Evolutionary conservation across 2,888 invertebrate genomes (phyloP), one percentile per base, ranked within the genome.

Genomic region (Zelleria hepariella): DNA sequence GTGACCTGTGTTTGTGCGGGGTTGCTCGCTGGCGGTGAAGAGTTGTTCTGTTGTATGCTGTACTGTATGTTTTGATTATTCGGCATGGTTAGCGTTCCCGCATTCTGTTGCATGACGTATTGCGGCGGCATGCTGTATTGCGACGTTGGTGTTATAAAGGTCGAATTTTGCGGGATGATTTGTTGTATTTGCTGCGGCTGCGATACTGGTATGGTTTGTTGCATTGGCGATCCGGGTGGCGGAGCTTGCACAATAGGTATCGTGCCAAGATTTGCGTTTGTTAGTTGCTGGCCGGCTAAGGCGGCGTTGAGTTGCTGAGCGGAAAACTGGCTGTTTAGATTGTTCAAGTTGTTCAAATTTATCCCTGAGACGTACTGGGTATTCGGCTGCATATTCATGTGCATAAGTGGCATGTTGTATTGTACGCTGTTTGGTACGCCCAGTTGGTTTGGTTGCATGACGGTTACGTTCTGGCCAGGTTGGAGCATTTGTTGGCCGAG

Each of bases 251-350:
- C 85, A 52, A 88, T 82, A 0, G 87, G 87, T 32, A 87, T 86
- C 0, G 78, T 72, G 1, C 85, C 84, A 26, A 86, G 61, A 59
- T 80, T 84, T 1, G 74, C 78, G 61, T 80, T 82, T 0, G 70
- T 63, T 10, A 87, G 61, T 58, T 86, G 86, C 58, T 86, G 86
- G 0, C 82, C 77, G 1, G 83, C 81, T 18, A 88, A 65, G 32
- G 87, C 86, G 49, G 86, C 86, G 62, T 86, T 87, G 1, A 88
- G 63, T 61, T 88, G 87, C 62, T 87, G 87, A 1, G 86, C 82
- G 1, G 87, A 82, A n/a, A 87, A 68, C 64, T 80, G 86, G 58
- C 83, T 77, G 62, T 86, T 86, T 0, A 88, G 66, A 60, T 86
- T 88, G 10, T 42, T 42, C 32, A 42, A 42, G 58, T 84, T 77